Base-by-base conservation (phyloP, 2,888 invertebrate genomes). In the Falcaria lacertinaria region DNA sequence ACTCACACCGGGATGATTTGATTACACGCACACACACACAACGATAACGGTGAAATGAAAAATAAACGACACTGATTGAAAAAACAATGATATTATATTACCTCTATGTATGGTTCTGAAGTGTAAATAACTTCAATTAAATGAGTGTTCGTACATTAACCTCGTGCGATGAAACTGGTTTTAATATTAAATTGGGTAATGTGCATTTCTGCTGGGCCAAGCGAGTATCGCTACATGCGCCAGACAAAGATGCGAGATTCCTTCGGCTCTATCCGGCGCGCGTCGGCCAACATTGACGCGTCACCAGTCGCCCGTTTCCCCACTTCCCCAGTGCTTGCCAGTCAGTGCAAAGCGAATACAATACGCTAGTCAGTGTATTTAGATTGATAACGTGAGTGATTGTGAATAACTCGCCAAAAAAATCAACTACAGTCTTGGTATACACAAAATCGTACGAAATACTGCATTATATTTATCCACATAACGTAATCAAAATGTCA, bases 261-360 rank as follows among this genome's bases (percentile, higher is more conserved):
- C 14, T 58, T 68, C 67, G 69, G 64, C 50, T 58, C 57, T 63
- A 49, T 63, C 62, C 69, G 64, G 52, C 39, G 6, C 15, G 38
- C 47, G 15, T 15, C 72, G 71, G 57, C 32, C 13, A 53, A 51
- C 49, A 54, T 57, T 56, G 49, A 54, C 54, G 51, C 46, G 41
- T 28, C 41, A 47, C 52, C n/a, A n/a, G n/a, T n/a, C n/a, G n/a
- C n/a, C n/a, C n/a, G n/a, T n/a, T n/a, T n/a, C n/a, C n/a, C n/a
- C n/a, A 47, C 45, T 51, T 53, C 49, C 53, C 52, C 48, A 50
- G 58, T 43, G 39, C 47, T 60, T 47, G 38, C 66, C 60, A 58
- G 64, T 64, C 52, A 66, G 54, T 58, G 49, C n/a, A n/a, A n/a
- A n/a, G n/a, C n/a, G n/a, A n/a, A n/a, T 53, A 48, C 44, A 48